phyloP scores from a whole-genome alignment of 1,140 invertebrate genomes.

The Babylonia areolata region DNA sequence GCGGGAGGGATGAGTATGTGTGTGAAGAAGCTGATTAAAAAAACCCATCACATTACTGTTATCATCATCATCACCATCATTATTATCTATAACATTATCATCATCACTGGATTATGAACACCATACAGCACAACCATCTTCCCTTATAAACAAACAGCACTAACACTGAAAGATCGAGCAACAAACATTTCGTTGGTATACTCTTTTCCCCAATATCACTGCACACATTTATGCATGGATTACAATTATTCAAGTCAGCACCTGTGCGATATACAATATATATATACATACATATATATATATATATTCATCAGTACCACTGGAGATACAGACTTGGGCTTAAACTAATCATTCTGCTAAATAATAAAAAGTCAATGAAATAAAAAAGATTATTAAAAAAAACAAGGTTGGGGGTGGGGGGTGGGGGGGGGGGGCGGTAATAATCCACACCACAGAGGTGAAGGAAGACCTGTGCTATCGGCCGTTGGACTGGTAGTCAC shows the following conservation, averaged over 20 bases:
- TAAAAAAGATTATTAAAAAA: too few species aligned
- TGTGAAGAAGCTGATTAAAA: too few species aligned
- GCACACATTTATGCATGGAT: neutral
- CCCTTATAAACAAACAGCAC: neutral
- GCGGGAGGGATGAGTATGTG: too few species aligned
- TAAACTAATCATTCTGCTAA: neutral
- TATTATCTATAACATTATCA: too few species aligned
- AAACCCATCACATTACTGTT: too few species aligned
- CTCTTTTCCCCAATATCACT: neutral
- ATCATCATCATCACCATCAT: too few species aligned
- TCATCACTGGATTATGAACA: neutral
- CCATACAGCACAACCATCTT: neutral
- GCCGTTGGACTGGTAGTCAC: constrained; percentile 71
- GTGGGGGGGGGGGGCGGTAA: neutral
- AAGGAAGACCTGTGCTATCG: constrained; percentile 47
- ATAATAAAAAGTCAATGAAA: neutral
- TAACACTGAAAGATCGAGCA: neutral
- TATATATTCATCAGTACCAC: neutral
- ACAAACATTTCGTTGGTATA: neutral
- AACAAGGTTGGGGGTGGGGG: too few species aligned
- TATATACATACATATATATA: too few species aligned
- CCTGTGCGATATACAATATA: neutral
- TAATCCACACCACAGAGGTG: neutral
- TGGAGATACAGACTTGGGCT: neutral
- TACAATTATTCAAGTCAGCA: neutral